Base-by-base conservation (phyloP, 2,113 vertebrate genomes). In the Saccopteryx leptura region DNA sequence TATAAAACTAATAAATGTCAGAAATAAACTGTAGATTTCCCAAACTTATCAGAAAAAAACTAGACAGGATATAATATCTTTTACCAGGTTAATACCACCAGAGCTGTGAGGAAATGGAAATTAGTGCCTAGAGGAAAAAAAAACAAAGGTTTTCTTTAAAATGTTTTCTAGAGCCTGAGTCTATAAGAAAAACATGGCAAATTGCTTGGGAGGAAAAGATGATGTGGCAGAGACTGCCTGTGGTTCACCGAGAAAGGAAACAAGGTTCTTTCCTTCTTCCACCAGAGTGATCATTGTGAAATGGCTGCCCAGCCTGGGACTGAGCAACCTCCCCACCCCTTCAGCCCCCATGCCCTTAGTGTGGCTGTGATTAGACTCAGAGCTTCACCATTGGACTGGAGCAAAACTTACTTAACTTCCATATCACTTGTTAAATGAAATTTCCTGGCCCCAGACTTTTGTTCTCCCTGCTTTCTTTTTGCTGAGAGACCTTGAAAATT, bases 1-100 rank as follows among this genome's bases (percentile, higher is more conserved):
- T 19, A 0, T 50, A 80, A 69, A 96, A 93, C 28, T 24, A 87
- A 71, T 19, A 74, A 88, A 78, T 80, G 48, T 24, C 71, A 69
- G 68, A 75, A 89, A 90, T 50, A 93, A 93, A 61, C 56, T 91
- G 60, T 46, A 79, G 23, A 39, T 94, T 93, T 31, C 9, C 52
- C 65, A 88, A 80, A 87, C 2, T 13, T 76, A 84, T 85, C 50
- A 80, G 24, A 91, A 68, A 91, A 68, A 56, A 84, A 80, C 61
- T 76, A 91, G 46, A 75, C 8, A 68, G 23, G 63, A 56, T 84
- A 88, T n/a, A 88, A 50, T 83, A 56, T 26, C 1, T 68, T 96
- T 84, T 17, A 86, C 31, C 10, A 58, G 58, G 61, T 19, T 52
- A 65, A 63, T 63, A 91, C 19, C 50, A 76, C 50, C 14, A 79